These are phyloP conservation scores for Elgaria multicarinata DNA, from an alignment of 2,113 vertebrate genomes.

Conservation along the genomic window DNA sequence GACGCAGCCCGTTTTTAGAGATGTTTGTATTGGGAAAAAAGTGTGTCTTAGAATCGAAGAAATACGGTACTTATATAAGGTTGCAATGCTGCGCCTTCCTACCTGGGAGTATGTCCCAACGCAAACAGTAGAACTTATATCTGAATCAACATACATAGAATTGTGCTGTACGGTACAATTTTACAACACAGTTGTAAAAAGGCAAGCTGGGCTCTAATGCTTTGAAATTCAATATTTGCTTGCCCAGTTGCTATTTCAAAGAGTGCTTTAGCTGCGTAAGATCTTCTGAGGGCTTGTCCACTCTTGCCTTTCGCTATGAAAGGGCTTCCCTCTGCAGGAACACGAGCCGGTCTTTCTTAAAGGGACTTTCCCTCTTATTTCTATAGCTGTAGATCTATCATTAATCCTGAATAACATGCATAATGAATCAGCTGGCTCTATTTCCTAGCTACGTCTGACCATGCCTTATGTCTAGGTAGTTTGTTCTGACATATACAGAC, in stretches of 20 bases:
- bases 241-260: rapidly evolving
- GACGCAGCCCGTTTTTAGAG: too few species aligned
- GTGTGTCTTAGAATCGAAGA: too few species aligned
- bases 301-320: neutral
- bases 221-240: neutral
- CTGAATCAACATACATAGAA: neutral
- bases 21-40: too few species aligned
- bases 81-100: neutral
- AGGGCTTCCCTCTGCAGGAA: neutral
- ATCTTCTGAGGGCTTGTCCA: neutral
- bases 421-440: neutral
- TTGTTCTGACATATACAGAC: too few species aligned
- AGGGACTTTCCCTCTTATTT: neutral
- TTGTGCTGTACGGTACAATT: neutral
- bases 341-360: neutral
- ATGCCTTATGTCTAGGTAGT: neutral
- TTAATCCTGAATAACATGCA: neutral
- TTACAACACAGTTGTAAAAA: too few species aligned
- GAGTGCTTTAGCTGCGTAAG: neutral
- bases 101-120: neutral
- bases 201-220: rapidly evolving
- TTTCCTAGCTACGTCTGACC: neutral
- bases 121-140: neutral
- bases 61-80: too few species aligned
- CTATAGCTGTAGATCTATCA: too few species aligned